Evolutionary conservation across 2,888 invertebrate genomes (phyloP), one percentile per base, ranked within the genome.

Genomic region (Ochropacha duplaris): DNA sequence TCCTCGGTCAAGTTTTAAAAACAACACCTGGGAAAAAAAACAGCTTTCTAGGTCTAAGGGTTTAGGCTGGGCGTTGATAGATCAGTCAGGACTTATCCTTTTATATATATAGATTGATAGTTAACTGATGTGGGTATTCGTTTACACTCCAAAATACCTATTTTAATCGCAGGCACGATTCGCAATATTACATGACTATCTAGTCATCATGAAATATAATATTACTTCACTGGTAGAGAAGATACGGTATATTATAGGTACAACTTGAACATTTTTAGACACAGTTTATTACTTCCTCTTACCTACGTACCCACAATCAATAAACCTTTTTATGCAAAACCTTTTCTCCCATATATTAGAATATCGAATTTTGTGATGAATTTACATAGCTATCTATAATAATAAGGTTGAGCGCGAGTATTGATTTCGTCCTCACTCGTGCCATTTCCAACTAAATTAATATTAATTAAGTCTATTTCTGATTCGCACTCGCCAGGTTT

Each of bases 371-470:
- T 8, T 59, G 52, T 55, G 49, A 54, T 50, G 57, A 57, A 56
- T 54, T 50, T 49, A 56, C 59, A 19, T 52, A 52, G 55, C 39
- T 51, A n/a, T 51, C 56, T 64, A n/a, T n/a, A 56, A 65, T 67
- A 69, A 69, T 59, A 66, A 63, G 69, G 55, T 59, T 62, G 60
- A 57, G 62, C 57, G 55, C 59, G 66, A 64, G 65, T 81, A 80
- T 80, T 71, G 79, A 79, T 80, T 79, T 69, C 61, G 54, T 63
- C 60, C 65, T 56, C 54, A 61, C 61, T 65, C 64, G 59, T 57
- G 65, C 65, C 67, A 68, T 69, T 71, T 65, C 68, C 64, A 67
- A 63, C 70, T 69, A 75, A 78, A 77, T 72, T 66, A 71, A 73
- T 70, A 69, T 71, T 66, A 65, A 69, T 69, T 58, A 62, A 52